Evolutionary conservation across 2,888 invertebrate genomes (phyloP).

Genomic region (Sminthurides aquaticus): DNA sequence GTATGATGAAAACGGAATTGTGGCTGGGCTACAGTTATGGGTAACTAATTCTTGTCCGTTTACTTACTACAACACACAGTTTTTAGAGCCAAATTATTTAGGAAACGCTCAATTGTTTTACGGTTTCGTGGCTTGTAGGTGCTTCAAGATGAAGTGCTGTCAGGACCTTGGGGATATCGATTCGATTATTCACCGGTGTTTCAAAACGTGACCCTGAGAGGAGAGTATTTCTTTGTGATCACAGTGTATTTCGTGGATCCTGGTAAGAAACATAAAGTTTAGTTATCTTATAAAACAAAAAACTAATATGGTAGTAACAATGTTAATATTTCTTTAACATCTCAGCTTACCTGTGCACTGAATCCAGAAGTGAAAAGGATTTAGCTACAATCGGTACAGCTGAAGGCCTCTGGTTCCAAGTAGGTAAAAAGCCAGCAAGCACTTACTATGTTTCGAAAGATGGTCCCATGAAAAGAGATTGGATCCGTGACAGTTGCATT

Average conservation of each 20-base stretch:
- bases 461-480: not conserved
- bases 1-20: not conserved
- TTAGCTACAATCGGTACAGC: not conserved
- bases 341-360: not conserved
- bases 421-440: not conserved
- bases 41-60: no score
- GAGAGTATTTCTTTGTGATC: not conserved
- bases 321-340: not conserved
- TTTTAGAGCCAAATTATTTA: no score
- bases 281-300: no score
- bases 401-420: not conserved
- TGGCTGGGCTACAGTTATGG: not conserved
- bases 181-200: not conserved
- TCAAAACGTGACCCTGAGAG: not conserved
- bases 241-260: not conserved
- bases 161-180: not conserved
- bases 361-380: not conserved
- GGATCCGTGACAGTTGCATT: not conserved
- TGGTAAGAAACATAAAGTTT: no score
- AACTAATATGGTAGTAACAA: no score
- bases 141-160: not conserved
- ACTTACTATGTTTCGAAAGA: not conserved
- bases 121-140: no score
- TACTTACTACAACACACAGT: no score
- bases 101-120: no score